Evolutionary conservation across 2,888 invertebrate species (phyloP).

Genomic region (Scelioninae gen. 1): DNA sequence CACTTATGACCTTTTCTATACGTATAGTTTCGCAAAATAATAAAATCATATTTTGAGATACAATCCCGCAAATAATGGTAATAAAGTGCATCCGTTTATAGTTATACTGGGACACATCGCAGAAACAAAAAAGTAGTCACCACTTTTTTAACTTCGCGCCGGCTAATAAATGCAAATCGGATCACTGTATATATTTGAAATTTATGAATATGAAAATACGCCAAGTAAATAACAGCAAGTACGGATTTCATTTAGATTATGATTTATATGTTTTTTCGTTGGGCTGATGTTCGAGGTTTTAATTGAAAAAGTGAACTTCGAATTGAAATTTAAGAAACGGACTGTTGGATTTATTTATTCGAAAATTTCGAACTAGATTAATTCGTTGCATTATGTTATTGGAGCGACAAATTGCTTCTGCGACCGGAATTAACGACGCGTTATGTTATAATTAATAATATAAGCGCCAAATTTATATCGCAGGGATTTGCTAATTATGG

Average conservation of each 20-base stretch:
- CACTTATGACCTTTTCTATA: slow-evolving; percentile 6
- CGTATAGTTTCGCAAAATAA: slow-evolving; percentile 7
- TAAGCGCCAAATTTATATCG: neutral
- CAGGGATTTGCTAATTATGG: neutral
- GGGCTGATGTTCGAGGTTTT: neutral
- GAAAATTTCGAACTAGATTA: neutral
- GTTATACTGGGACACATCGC: slow-evolving; percentile 1
- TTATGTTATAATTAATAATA: slow-evolving; percentile 3
- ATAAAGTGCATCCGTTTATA: slow-evolving; percentile 4
- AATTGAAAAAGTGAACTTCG: slow-evolving; percentile 6
- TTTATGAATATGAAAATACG: slow-evolving; percentile 43
- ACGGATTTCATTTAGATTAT: slow-evolving; percentile 9
- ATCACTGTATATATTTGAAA: slow-evolving; percentile 33
- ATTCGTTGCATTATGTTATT: neutral
- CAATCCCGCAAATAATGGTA: neutral
- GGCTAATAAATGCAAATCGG: slow-evolving; percentile 50
- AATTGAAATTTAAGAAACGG: neutral
- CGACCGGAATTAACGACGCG: neutral
- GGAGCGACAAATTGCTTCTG: neutral
- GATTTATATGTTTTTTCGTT: slow-evolving; percentile 28
- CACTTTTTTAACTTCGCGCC: slow-evolving; percentile 15
- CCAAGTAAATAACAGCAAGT: slow-evolving; percentile 28
- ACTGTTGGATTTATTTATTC: neutral
- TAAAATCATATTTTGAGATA: slow-evolving; percentile 1
- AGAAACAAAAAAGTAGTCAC: slow-evolving; percentile 9